Percentiles rank a stretch among this genome's conserved stretches.
Evolutionary conservation across 2,888 invertebrate species (phyloP).

Genomic region (Drymonia ruficornis): DNA sequence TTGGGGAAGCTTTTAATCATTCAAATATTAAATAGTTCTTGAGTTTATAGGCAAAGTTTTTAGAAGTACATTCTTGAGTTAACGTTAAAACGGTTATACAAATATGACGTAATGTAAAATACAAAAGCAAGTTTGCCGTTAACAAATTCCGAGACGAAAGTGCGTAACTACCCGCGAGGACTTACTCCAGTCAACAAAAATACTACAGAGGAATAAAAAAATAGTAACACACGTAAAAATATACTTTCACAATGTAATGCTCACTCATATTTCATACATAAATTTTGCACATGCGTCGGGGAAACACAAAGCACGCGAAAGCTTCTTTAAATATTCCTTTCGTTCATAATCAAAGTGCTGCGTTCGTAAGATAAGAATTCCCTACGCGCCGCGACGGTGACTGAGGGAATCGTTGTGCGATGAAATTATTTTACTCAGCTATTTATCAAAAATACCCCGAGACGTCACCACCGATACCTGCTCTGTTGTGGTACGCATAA

Average conservation of each 20-base stretch:
- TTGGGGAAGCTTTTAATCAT: no score
- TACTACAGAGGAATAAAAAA: conserved; percentile 36
- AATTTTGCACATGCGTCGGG: conserved; percentile 74
- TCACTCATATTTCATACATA: conserved; percentile 62
- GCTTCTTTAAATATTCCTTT: conserved; percentile 81
- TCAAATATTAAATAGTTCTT: no score
- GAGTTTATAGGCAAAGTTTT: no score
- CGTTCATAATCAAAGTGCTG: conserved; percentile 81
- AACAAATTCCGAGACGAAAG: neutral
- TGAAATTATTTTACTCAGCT: conserved; percentile 76
- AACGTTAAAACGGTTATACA: no score
- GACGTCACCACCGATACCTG: conserved; percentile 51
- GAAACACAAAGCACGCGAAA: conserved; percentile 68
- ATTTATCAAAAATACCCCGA: conserved; percentile 74
- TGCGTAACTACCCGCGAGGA: neutral
- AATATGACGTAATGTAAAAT: no score
- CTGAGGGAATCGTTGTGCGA: conserved; percentile 63
- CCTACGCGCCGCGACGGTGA: conserved; percentile 62
- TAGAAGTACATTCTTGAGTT: no score
- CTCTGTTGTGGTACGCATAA: neutral
- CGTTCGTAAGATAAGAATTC: conserved; percentile 80
- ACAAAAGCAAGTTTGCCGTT: neutral
- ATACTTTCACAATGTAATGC: conserved; percentile 52
- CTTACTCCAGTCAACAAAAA: conserved; percentile 28
- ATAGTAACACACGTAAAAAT: conserved; percentile 47